Evolutionary conservation across 2,888 invertebrate species (phyloP).

Genomic region (Drosophila infuscata): DNA sequence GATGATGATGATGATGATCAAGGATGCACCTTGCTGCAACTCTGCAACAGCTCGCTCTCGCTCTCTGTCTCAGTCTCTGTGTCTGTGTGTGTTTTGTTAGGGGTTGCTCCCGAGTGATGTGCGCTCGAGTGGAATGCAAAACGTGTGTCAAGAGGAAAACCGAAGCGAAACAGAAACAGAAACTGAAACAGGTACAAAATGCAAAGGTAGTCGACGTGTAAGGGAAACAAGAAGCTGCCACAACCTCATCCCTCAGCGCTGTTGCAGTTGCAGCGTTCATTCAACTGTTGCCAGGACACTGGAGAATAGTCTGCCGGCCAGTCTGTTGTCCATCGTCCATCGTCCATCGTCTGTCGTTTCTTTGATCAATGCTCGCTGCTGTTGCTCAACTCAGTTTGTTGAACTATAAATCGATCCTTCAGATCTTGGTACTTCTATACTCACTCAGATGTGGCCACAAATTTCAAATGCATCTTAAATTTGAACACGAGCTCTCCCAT

Average conservation of each 20-base stretch:
- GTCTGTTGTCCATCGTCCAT: conserved; percentile 19
- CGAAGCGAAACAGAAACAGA: conserved; percentile 25
- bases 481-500: neutral
- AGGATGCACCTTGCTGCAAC: conserved; percentile 79
- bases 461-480: neutral
- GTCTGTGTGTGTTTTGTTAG: conserved; percentile 4
- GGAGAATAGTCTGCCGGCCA: conserved; percentile 14
- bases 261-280: conserved; percentile 64
- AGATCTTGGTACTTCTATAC: neutral
- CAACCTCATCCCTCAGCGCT: conserved; percentile 35
- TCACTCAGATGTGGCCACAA: neutral
- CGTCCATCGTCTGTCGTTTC: conserved; percentile 20
- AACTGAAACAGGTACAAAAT: conserved; percentile 46
- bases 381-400: conserved; percentile 66
- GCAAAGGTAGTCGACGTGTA: neutral
- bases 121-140: conserved; percentile 67
- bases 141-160: conserved; percentile 60
- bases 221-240: conserved; percentile 11
- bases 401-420: conserved; percentile 63
- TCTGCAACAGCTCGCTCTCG: conserved; percentile 28
- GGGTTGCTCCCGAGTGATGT: conserved; percentile 62
- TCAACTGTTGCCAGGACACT: conserved; percentile 63
- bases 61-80: neutral
- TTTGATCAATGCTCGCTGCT: conserved; percentile 69
- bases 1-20: conserved; percentile 51